These are phyloP conservation scores for Barbus barbus DNA, from an alignment of 2,113 vertebrate species.

Conservation along the genomic window DNA sequence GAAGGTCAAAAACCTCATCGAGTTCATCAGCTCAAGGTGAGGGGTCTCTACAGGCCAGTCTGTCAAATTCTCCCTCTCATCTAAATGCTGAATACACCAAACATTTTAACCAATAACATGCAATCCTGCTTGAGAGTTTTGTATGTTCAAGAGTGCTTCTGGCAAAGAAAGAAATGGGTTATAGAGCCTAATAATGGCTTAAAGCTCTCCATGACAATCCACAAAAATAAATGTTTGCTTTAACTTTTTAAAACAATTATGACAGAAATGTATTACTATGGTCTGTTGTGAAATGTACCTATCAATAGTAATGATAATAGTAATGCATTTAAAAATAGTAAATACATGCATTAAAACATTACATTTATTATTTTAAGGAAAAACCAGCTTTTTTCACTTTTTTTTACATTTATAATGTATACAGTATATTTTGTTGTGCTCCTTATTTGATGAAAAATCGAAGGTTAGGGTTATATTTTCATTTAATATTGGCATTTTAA, in stretches of 20 bases:
- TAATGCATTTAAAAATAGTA: not conserved
- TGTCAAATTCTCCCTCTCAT: not conserved
- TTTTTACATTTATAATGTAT: too few species aligned
- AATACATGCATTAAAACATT: too few species aligned
- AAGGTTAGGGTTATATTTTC: not conserved
- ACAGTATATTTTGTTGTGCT: too few species aligned
- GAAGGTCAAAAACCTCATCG: constrained; percentile 94
- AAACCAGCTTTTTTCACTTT: too few species aligned
- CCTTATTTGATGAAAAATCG: too few species aligned
- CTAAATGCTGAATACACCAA: not conserved
- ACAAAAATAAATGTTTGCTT: too few species aligned
- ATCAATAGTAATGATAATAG: not conserved
- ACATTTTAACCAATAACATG: not conserved
- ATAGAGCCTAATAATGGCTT: too few species aligned
- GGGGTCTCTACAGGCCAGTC: not conserved
- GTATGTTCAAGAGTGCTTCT: not conserved
- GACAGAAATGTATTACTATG: too few species aligned
- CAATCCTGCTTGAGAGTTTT: not conserved
- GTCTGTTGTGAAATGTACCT: not conserved
- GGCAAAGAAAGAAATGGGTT: not conserved
- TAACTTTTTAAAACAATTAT: too few species aligned
- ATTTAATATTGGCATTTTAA: not conserved
- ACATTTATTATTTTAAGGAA: too few species aligned
- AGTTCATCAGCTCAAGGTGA: constrained; percentile 98
- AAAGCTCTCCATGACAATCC: too few species aligned